Percentiles rank a stretch among this genome's conserved stretches.
Conservation (phyloP, 2,113 vertebrate genomes). For the Arizona elegans region DNA sequence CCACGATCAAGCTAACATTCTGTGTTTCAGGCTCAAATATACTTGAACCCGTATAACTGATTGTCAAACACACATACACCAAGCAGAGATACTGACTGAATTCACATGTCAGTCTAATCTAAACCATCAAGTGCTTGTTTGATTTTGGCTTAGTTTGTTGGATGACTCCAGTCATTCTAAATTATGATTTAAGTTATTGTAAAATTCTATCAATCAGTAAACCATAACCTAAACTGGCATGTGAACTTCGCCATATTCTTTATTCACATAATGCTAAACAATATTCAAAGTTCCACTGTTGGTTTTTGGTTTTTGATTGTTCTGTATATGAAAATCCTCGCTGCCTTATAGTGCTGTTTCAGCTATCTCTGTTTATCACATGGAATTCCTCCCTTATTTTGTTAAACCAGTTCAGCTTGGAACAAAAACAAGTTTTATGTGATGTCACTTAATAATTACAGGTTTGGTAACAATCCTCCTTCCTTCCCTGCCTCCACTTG, state of each 20-base stretch:
- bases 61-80: background rate
- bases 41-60: background rate
- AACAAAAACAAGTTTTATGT: conserved; percentile 1
- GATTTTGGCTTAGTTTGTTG: background rate
- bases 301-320: background rate
- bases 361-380: background rate
- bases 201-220: background rate
- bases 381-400: background rate
- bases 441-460: conserved; percentile 22
- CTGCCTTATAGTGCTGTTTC: background rate
- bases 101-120: background rate
- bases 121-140: background rate
- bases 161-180: background rate
- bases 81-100: background rate
- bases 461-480: background rate
- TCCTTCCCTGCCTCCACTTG: background rate
- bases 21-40: background rate
- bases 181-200: background rate
- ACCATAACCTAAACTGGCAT: background rate
- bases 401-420: background rate
- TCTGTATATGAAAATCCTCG: background rate
- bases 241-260: background rate
- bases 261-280: background rate
- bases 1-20: background rate
- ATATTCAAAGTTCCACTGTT: background rate